A percentile compares a stretch with the other conserved stretches of the same genome.
These are phyloP conservation scores for Tigriopus japonicus DNA, from an alignment of 1,140 invertebrate genomes.

Conservation along the genomic window DNA sequence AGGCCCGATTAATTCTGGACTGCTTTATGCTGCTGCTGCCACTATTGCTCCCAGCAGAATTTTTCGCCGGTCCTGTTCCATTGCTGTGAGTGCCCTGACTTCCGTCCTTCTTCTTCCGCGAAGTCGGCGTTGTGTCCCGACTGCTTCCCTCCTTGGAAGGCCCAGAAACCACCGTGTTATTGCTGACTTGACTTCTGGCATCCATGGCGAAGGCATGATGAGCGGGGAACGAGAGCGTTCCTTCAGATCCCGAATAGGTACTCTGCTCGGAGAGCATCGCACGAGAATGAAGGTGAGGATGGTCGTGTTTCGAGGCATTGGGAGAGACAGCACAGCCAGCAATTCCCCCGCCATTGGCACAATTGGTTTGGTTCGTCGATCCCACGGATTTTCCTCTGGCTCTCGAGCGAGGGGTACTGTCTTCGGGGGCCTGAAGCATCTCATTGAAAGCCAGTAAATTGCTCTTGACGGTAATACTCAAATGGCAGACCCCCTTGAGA, in stretches of 20 bases:
- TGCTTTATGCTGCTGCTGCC: background rate
- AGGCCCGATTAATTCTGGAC: constrained; percentile 17
- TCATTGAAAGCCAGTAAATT: constrained; percentile 51
- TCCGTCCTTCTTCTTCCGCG: no score
- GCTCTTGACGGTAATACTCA: constrained; percentile 89
- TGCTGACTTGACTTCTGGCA: no score
- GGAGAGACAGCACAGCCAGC: background rate
- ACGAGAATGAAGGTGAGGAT: no score
- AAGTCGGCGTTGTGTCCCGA: no score
- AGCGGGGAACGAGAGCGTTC: no score
- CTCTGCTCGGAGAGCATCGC: no score
- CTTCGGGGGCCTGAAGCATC: constrained; percentile 65
- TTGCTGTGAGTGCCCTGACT: constrained; percentile 32
- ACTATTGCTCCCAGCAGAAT: background rate
- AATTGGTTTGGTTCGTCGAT: constrained; percentile 29
- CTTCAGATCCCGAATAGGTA: no score
- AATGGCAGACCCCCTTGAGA: constrained; percentile 74
- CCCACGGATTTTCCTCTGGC: constrained; percentile 26
- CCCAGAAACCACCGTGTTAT: no score
- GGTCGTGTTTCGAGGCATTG: no score
- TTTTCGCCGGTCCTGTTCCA: constrained; percentile 41
- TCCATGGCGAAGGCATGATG: no score
- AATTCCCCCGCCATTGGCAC: constrained; percentile 11
- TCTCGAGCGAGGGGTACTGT: constrained; percentile 44
- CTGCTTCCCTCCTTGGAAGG: no score